Base-by-base conservation (phyloP, 1,140 invertebrate species). In the Stenopsyche tienmushanensis region DNA sequence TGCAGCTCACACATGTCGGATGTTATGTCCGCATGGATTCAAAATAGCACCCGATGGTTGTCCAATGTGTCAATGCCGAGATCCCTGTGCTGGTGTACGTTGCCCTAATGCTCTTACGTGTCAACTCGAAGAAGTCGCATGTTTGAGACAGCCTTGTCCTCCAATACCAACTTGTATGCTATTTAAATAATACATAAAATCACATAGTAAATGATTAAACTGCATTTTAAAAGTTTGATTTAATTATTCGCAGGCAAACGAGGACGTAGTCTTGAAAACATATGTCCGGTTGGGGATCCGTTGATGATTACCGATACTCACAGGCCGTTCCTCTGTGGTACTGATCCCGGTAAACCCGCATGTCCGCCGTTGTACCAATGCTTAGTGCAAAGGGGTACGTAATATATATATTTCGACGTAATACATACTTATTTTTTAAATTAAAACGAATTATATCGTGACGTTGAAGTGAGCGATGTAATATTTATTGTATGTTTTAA, bases 21-120 rank as follows among this genome's bases (percentile, higher is more conserved):
- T 94, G 91, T 83, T 93, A 54, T 94, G 92, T 73, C 90, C 91
- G 0, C 84, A 91, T 65, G 91, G 90, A 45, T 94, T 94, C 74
- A 83, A 88, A 72, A 80, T 91, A 71, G 84, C 85, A 64, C 70
- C 78, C 0, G 85, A 88, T 54, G 91, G 92, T 3, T 94, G 92
- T 74, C 86, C 87, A 0, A 78, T 90, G 15, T 94, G 92, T 76
- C 85, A 88, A 66, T 94, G 92, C 69, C 79, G 86, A 1, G 90
- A 94, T 75, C 90, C 90, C 0, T 94, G 92, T 71, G 81, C 85
- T 8, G 84, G 83, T 0, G 78, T 93, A 23, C 85, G 83, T 29
- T 94, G 91, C 74, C 91, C 91, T 0, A 85, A 87, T 13, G 83
- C 85, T 13, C 82, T 90, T 29, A 81, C 85, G 8, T 94, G 92